phyloP scores from a whole-genome alignment of 2,113 vertebrate genomes.

The Proteles cristata region DNA sequence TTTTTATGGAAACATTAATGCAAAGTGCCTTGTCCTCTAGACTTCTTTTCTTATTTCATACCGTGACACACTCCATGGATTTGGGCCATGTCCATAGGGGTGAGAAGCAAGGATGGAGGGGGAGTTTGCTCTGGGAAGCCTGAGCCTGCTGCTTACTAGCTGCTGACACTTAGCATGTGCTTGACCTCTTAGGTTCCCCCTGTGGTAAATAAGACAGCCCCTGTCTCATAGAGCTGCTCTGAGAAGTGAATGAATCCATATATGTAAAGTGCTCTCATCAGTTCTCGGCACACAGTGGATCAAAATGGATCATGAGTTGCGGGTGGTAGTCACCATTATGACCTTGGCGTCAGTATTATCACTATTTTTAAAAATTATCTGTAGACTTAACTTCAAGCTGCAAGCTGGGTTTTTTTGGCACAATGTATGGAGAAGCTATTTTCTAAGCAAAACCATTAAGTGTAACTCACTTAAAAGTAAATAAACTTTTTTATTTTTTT shows the following conservation, averaged over 20 bases:
- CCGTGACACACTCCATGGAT: background rate
- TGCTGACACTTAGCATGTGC: background rate
- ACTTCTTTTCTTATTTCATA: background rate
- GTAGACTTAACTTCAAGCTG: background rate
- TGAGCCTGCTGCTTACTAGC: background rate
- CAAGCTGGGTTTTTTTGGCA: background rate
- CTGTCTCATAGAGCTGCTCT: background rate
- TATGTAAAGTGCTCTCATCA: background rate
- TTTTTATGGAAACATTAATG: background rate
- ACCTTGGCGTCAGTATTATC: background rate
- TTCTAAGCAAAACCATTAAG: background rate
- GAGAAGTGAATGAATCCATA: background rate
- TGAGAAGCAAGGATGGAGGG: background rate
- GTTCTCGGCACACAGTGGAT: background rate
- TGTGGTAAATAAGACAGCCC: background rate
- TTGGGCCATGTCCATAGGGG: background rate
- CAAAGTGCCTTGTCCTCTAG: background rate
- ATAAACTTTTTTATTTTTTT: too few species aligned
- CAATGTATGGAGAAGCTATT: background rate
- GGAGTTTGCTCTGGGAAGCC: background rate
- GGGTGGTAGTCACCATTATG: background rate
- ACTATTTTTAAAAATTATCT: background rate
- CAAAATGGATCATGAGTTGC: background rate
- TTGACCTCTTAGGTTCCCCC: background rate
- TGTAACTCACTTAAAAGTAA: slow-evolving; percentile 40